Evolutionary conservation across 23 tunicate species (phyloP).

Genomic region (Styela clava): DNA sequence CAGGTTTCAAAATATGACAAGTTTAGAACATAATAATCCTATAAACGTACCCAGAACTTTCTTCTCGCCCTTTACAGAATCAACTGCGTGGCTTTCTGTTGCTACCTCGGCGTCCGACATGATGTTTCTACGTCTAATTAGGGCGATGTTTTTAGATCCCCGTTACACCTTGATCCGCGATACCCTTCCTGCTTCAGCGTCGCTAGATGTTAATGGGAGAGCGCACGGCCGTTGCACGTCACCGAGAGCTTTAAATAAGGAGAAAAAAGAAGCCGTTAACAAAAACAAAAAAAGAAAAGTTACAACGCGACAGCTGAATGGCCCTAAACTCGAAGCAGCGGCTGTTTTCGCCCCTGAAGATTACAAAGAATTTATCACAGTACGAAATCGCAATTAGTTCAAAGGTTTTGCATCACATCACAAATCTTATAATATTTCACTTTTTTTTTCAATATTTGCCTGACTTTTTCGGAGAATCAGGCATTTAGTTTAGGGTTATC

Average conservation of each 20-base stretch:
- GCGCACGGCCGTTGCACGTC: conserved; percentile 20
- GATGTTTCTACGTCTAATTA: conserved; percentile 24
- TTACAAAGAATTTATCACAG: too few species aligned
- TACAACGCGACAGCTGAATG: conserved; percentile 32
- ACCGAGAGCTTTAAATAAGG: background rate
- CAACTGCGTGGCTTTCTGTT: conserved; percentile 29
- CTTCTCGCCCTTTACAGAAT: conserved; percentile 49
- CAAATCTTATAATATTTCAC: too few species aligned
- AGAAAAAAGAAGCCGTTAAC: background rate
- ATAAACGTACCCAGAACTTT: conserved; percentile 70
- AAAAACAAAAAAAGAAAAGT: conserved; percentile 26
- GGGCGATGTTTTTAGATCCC: conserved; percentile 42
- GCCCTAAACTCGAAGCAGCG: conserved; percentile 20
- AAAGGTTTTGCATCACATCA: too few species aligned
- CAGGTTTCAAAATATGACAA: background rate
- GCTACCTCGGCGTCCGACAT: conserved; percentile 52
- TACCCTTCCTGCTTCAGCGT: conserved; percentile 21
- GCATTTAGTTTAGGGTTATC: too few species aligned
- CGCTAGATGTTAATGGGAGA: conserved; percentile 36
- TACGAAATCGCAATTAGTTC: too few species aligned
- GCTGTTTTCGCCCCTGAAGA: background rate
- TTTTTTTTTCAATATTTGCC: too few species aligned
- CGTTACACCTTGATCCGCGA: conserved; percentile 20
- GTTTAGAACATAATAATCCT: background rate
- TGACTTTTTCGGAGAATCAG: too few species aligned